Percentiles rank a stretch among this genome's conserved stretches.
Conservation (phyloP, 2,888 invertebrate species). For the Drosophila kokeensis region DNA sequence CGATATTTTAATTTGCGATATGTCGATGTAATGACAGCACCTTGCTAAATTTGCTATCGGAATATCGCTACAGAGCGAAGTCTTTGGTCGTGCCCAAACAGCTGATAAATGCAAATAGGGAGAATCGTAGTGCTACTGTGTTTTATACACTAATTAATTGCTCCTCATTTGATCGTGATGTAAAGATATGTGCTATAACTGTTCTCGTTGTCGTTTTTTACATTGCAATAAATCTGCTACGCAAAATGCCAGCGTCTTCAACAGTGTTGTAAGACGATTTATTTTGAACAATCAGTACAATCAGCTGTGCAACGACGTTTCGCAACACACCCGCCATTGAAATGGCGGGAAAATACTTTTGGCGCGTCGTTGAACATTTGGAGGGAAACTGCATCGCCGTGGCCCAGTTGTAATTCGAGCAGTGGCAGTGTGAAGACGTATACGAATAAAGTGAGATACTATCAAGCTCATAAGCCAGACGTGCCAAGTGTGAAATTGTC, state of each 20-base stretch:
- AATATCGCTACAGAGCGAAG: slow-evolving; percentile 14
- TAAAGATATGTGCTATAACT: neutral
- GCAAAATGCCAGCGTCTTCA: slow-evolving; percentile 28
- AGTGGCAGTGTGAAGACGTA: slow-evolving; percentile 75
- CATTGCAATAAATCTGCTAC: slow-evolving; percentile 23
- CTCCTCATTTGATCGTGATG: too few relatives aligned
- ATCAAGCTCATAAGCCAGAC: slow-evolving; percentile 40
- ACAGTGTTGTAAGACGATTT: slow-evolving; percentile 38
- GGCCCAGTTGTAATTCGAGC: slow-evolving; percentile 81
- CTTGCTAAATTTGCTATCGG: slow-evolving; percentile 14
- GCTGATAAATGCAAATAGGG: slow-evolving; percentile 20
- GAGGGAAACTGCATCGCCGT: slow-evolving; percentile 81
- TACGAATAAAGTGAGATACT: slow-evolving; percentile 36
- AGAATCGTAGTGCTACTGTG: neutral
- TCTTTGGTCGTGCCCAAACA: slow-evolving; percentile 18
- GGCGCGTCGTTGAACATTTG: slow-evolving; percentile 77
- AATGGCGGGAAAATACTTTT: slow-evolving; percentile 77
- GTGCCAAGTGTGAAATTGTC: slow-evolving; percentile 59
- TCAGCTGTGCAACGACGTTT: slow-evolving; percentile 45
- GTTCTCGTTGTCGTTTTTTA: neutral
- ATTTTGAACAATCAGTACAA: slow-evolving; percentile 27
- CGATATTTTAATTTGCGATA: slow-evolving; percentile 14
- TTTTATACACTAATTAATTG: neutral
- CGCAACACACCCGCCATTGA: slow-evolving; percentile 28
- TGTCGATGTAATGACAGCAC: neutral